Conservation (phyloP, 2,113 vertebrate genomes). For the Eidolon helvum region DNA sequence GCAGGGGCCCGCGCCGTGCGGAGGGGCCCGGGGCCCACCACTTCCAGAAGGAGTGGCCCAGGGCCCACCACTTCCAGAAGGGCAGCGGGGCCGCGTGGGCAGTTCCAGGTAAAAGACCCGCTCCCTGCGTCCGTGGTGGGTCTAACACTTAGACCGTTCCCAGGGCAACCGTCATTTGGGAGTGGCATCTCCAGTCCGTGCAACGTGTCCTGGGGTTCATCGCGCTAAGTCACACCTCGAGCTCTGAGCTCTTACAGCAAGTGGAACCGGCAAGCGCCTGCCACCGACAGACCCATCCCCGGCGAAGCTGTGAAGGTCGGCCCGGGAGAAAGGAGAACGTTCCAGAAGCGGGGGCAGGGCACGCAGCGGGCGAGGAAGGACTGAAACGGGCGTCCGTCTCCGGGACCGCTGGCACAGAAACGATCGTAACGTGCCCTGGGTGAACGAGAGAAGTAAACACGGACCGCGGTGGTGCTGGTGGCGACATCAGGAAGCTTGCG, state of each 20-base stretch:
- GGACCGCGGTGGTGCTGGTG: rapidly evolving
- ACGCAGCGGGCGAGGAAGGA: background rate
- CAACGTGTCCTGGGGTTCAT: rapidly evolving
- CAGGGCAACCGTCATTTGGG: rapidly evolving
- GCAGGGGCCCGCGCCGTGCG: too few relatives aligned
- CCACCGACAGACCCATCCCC: background rate
- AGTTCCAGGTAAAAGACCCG: background rate
- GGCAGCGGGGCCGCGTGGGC: background rate
- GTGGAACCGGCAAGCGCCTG: rapidly evolving
- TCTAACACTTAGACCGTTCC: rapidly evolving
- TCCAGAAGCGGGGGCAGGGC: background rate
- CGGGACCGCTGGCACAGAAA: rapidly evolving
- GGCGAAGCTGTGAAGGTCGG: rapidly evolving
- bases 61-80: too few relatives aligned
- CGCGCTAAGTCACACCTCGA: rapidly evolving
- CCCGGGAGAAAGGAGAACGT: background rate
- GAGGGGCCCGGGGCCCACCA: too few relatives aligned
- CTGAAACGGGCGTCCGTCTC: rapidly evolving
- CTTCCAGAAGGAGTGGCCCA: too few relatives aligned
- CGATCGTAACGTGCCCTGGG: background rate
- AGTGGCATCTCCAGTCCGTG: rapidly evolving
- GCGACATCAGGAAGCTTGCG: rapidly evolving
- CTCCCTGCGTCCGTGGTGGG: rapidly evolving
- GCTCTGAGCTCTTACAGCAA: too few relatives aligned
- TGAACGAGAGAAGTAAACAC: background rate